phyloP scores from a whole-genome alignment of 1,140 invertebrate species.

The Magallana gigas region DNA sequence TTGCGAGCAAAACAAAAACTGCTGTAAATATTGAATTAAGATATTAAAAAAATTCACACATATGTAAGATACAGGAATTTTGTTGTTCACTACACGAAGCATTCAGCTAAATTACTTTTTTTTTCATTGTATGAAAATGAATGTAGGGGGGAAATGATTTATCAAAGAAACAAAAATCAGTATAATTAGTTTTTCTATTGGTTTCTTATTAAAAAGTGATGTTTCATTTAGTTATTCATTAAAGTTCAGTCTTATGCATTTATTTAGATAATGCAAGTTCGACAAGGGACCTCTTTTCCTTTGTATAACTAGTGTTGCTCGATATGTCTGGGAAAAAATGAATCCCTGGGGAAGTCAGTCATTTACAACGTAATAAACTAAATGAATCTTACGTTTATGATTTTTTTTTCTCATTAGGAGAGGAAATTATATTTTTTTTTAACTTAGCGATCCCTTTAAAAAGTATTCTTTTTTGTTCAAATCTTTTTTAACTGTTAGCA shows the following conservation, averaged over 20 bases:
- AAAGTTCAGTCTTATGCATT: constrained; percentile 10
- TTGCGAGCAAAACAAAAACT: no score
- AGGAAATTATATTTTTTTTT: no score
- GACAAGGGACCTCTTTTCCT: not conserved
- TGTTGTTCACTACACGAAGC: no score
- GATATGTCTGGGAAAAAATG: not conserved
- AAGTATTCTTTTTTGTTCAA: no score
- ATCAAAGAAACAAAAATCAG: constrained; percentile 7
- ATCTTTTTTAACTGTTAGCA: no score
- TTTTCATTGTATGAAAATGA: not conserved
- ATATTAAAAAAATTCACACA: no score
- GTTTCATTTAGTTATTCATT: constrained; percentile 35
- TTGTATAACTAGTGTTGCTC: not conserved
- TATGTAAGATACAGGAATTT: no score
- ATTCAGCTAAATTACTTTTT: constrained; percentile 11
- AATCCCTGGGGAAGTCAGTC: not conserved
- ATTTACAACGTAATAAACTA: not conserved
- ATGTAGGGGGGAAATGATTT: constrained; percentile 2
- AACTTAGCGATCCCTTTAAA: no score
- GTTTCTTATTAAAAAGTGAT: constrained; percentile 25
- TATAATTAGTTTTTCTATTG: constrained; percentile 3
- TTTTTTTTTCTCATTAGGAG: no score
- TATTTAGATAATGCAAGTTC: not conserved
- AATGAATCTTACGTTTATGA: no score
- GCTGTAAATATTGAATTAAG: no score